Conservation (phyloP, 2,797 vertebrate genomes). For the Microctenopoma steveboyesi region DNA sequence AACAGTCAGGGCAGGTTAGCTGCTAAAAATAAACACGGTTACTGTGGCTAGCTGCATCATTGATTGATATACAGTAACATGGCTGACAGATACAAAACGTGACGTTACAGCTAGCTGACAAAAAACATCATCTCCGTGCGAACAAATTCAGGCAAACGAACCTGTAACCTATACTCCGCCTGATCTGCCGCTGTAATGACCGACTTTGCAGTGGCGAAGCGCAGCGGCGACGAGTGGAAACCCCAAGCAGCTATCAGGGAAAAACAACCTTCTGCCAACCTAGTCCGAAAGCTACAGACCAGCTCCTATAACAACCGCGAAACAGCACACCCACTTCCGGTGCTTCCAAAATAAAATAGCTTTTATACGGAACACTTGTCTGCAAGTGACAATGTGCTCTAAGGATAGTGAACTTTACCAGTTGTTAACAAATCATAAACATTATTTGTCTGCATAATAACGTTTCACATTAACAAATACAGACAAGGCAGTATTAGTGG, state of each 20-base stretch:
- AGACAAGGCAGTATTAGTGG: too few species aligned
- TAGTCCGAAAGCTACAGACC: conserved; percentile 61
- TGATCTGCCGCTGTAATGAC: conserved; percentile 63
- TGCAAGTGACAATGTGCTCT: not conserved
- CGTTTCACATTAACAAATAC: not conserved
- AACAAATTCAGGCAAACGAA: conserved; percentile 37
- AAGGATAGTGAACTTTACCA: not conserved
- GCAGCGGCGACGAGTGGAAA: conserved; percentile 66
- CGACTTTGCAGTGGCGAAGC: conserved; percentile 67
- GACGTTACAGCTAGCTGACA: conserved; percentile 43
- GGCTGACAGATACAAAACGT: conserved; percentile 70
- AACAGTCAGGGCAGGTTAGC: conserved; percentile 72
- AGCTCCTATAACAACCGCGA: conserved; percentile 45
- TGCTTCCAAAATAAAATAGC: conserved; percentile 66
- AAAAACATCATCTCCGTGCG: not conserved
- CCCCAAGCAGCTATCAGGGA: conserved; percentile 71
- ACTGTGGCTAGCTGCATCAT: conserved; percentile 75
- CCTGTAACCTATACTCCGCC: conserved; percentile 73
- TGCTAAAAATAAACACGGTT: conserved; percentile 83
- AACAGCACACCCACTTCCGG: conserved; percentile 69
- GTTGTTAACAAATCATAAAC: not conserved
- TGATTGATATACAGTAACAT: conserved; percentile 81
- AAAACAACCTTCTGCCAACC: conserved; percentile 70
- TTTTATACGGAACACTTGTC: not conserved
- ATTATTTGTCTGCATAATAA: not conserved